Evolutionary conservation across 2,113 vertebrate species (phyloP), one percentile per base, ranked within the genome.

Genomic region (Cephalopterus ornatus): DNA sequence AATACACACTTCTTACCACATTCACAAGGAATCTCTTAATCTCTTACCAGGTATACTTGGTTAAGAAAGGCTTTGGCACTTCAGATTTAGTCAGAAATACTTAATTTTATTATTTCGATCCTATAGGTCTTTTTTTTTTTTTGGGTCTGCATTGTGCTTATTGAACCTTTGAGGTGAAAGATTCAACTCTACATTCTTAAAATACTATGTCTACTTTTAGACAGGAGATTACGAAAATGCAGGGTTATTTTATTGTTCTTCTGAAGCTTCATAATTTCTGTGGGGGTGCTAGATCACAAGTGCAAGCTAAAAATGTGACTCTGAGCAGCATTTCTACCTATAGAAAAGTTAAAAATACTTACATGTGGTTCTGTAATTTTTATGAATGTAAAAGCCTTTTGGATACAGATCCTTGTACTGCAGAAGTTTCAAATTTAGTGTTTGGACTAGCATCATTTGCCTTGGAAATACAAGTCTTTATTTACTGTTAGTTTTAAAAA

Each of bases 151-250:
- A 50, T 81, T 93, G 46, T 70, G 42, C 24, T 74, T 82, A 65
- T 32, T 39, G 37, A 94, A 85, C 12, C 22, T 78, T 85, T 0
- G 3, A 73, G 56, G 24, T 75, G 52, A 91, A 58, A 84, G 42
- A 55, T 71, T 96, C 80, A 90, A 77, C 74, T 95, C 53, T 39
- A 68, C 39, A 49, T 86, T 93, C 71, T 94, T 68, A 88, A 95
- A 88, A 90, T 41, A 3, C 26, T 61, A 33, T 44, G 11, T 68
- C 63, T 80, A 23, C n/a, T 83, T 90, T 68, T 47, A 93, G 63
- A 39, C 2, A 11, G 17, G 23, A 50, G 19, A 61, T 21, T 10
- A 79, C 89, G 35, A 77, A 68, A 68, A 87, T 28, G 33, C 16
- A 17, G 16, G 1, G 5, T 83, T 83, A 62, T 88, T 58, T 66